Conservation (phyloP, 1,140 invertebrate genomes). For the Drosophila suzukii region DNA sequence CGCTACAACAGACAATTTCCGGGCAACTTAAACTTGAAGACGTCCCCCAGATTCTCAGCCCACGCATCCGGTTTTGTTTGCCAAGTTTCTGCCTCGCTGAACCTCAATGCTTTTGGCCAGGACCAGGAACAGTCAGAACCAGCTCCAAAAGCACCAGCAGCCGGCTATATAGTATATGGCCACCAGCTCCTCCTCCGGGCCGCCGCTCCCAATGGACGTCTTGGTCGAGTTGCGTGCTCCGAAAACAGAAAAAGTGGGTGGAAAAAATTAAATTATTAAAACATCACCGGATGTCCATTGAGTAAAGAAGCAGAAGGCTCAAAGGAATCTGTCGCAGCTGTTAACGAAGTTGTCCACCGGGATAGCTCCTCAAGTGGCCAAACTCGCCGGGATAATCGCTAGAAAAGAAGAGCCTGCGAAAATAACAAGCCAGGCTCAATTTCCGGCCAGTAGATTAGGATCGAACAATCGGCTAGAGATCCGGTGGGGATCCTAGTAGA, state of each 20-base stretch:
- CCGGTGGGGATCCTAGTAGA: background rate
- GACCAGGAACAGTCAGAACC: conserved; percentile 39
- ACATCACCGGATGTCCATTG: conserved; percentile 79
- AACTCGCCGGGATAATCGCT: conserved; percentile 31
- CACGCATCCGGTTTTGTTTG: conserved; percentile 73
- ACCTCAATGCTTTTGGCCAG: conserved; percentile 63
- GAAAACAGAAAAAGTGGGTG: conserved; percentile 29
- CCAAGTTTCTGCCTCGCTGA: conserved; percentile 75
- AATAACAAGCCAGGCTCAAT: conserved; percentile 48
- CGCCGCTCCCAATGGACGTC: conserved; percentile 32
- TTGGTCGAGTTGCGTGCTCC: conserved; percentile 25
- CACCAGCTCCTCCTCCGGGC: conserved; percentile 11
- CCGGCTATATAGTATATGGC: conserved; percentile 22
- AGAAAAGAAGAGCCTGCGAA: conserved; percentile 18
- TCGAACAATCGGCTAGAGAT: conserved; percentile 29
- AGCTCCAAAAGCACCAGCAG: conserved; percentile 17
- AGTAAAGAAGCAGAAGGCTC: conserved; percentile 56
- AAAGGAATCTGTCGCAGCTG: conserved; percentile 66
- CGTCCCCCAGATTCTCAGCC: conserved; percentile 33
- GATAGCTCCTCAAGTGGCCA: conserved; percentile 7
- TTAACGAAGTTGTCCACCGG: conserved; percentile 31
- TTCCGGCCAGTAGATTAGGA: conserved; percentile 53
- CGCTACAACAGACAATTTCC: conserved; percentile 84
- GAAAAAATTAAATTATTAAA: conserved; percentile 80
- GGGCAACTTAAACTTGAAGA: conserved; percentile 79